Conservation (phyloP, 2,888 invertebrate species). For the Thumatha senex region DNA sequence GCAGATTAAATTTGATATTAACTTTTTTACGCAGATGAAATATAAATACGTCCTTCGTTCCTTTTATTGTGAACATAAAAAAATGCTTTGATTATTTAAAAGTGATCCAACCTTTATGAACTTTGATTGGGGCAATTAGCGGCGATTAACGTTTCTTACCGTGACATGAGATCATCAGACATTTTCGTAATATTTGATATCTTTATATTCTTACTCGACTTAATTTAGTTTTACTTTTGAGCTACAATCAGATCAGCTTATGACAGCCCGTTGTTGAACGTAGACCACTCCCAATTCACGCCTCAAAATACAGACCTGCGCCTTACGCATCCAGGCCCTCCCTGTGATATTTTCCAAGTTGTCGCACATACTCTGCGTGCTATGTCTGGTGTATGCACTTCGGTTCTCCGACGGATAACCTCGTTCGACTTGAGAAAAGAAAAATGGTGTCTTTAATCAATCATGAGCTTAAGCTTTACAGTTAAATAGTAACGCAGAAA, state of each 20-base stretch:
- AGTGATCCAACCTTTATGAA: slow-evolving; percentile 35
- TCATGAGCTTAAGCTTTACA: too few relatives aligned
- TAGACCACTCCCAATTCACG: too few relatives aligned
- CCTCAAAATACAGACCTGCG: too few relatives aligned
- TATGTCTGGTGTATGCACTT: too few relatives aligned
- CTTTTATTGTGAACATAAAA: slow-evolving; percentile 17
- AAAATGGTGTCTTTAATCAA: too few relatives aligned
- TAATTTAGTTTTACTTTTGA: background rate
- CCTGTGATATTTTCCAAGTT: too few relatives aligned
- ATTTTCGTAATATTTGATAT: slow-evolving; percentile 3
- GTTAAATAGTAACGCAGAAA: too few relatives aligned
- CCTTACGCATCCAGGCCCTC: too few relatives aligned
- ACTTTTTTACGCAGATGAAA: slow-evolving; percentile 2
- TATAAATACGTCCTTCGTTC: slow-evolving; percentile 26
- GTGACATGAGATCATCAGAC: slow-evolving; percentile 27
- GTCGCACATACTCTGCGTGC: too few relatives aligned
- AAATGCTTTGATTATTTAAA: slow-evolving; percentile 31
- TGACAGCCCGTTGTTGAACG: too few relatives aligned
- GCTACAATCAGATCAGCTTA: background rate
- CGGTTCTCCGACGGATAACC: too few relatives aligned
- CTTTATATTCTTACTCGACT: background rate
- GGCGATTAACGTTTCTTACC: slow-evolving; percentile 27
- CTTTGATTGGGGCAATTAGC: slow-evolving; percentile 35
- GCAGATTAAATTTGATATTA: slow-evolving; percentile 8
- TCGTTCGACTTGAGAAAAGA: too few relatives aligned